These are phyloP conservation scores for Watersipora subatra DNA, from an alignment of 1,140 invertebrate species.

Conservation along the genomic window DNA sequence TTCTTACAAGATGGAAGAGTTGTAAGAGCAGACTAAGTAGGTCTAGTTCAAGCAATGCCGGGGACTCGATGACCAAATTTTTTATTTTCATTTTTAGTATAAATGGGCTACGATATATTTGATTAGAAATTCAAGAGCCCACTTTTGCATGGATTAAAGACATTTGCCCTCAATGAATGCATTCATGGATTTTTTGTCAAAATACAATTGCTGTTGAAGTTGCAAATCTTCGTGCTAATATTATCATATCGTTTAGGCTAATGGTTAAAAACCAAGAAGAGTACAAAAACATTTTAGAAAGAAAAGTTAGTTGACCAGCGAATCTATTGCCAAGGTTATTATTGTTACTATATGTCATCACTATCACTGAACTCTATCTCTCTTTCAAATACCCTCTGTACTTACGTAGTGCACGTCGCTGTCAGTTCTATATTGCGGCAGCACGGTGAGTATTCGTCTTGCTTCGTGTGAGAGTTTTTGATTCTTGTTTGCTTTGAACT, in stretches of 20 bases:
- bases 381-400: neutral
- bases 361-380: neutral
- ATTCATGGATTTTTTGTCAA: too few relatives aligned
- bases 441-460: neutral
- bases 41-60: too few relatives aligned
- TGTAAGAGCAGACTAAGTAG: too few relatives aligned
- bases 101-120: too few relatives aligned
- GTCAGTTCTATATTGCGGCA: neutral
- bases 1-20: too few relatives aligned
- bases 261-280: neutral
- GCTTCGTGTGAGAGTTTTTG: neutral
- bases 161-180: too few relatives aligned
- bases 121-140: too few relatives aligned
- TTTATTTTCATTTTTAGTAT: too few relatives aligned
- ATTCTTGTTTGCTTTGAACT: neutral
- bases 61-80: too few relatives aligned
- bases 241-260: neutral
- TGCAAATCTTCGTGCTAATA: neutral
- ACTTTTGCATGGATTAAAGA: too few relatives aligned
- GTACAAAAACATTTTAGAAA: neutral
- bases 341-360: neutral
- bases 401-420: neutral
- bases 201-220: too few relatives aligned
- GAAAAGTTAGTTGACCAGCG: neutral
- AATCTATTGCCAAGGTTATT: neutral